phyloP scores from a whole-genome alignment of 1,140 invertebrate genomes.

The Papilio helenus region DNA sequence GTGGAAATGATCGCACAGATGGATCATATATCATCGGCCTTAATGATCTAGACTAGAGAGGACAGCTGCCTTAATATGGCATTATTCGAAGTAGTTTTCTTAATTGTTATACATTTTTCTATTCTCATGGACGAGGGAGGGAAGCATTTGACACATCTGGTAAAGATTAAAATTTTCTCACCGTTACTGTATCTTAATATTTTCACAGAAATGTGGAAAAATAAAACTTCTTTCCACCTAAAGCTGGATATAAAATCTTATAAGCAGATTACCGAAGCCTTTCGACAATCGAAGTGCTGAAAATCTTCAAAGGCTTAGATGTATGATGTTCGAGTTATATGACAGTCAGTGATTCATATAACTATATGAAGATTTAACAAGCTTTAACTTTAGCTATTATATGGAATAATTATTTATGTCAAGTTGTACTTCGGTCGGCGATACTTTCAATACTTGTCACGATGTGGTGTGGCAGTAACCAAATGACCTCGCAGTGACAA shows the following conservation, averaged over 20 bases:
- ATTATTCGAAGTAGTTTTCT: too few species aligned
- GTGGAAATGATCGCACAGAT: not conserved
- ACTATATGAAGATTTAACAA: too few species aligned
- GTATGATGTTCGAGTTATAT: not conserved
- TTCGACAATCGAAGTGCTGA: not conserved
- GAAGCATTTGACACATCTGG: not conserved
- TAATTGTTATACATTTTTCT: too few species aligned
- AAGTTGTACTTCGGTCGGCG: not conserved
- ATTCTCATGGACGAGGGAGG: too few species aligned
- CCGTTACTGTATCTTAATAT: not conserved
- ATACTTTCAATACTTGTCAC: constrained; percentile 40
- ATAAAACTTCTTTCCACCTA: not conserved
- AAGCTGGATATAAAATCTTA: not conserved
- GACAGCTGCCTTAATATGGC: too few species aligned
- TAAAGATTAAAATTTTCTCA: not conserved
- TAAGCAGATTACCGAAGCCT: constrained; percentile 19
- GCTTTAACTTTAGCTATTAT: not conserved
- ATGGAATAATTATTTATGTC: not conserved
- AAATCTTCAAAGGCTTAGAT: not conserved
- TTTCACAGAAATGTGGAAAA: not conserved
- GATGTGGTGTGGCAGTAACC: constrained; percentile 17
- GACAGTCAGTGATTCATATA: not conserved
- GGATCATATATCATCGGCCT: not conserved
- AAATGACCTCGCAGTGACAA: constrained; percentile 23
- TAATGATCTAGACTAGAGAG: too few species aligned